Evolutionary conservation across 2,888 invertebrate genomes (phyloP).

Genomic region (Nipponacmea schrenckii): DNA sequence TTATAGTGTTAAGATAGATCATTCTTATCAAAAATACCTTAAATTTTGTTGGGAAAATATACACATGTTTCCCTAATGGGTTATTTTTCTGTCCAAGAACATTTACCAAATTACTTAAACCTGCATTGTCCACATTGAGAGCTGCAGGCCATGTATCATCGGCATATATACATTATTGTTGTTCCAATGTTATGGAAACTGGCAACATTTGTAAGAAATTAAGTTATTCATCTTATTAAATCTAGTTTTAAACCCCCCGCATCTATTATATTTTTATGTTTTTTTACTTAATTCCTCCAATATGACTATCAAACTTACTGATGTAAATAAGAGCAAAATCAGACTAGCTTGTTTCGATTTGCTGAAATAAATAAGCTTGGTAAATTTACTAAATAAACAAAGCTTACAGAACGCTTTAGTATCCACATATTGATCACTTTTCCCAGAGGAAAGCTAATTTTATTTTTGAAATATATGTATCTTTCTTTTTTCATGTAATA

Average conservation of each 20-base stretch:
- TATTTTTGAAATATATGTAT: too few relatives aligned
- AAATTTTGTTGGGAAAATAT: constrained; percentile 20
- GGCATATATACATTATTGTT: background rate
- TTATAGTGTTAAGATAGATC: constrained; percentile 17
- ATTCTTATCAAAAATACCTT: constrained; percentile 7
- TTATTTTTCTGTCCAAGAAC: background rate
- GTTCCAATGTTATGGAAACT: background rate
- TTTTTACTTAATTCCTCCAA: too few relatives aligned
- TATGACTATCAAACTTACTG: too few relatives aligned
- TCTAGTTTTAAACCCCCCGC: background rate
- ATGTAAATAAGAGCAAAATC: too few relatives aligned
- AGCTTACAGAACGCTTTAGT: too few relatives aligned
- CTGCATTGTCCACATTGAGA: background rate
- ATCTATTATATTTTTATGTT: too few relatives aligned
- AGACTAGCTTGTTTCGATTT: too few relatives aligned
- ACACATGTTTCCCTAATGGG: background rate
- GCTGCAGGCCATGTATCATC: background rate
- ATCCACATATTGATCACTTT: too few relatives aligned
- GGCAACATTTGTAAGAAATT: background rate
- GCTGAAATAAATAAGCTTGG: too few relatives aligned
- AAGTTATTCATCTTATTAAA: constrained; percentile 14
- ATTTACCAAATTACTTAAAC: constrained; percentile 1
- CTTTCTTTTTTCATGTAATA: too few relatives aligned
- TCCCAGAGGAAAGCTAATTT: too few relatives aligned
- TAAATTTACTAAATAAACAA: too few relatives aligned